These are phyloP conservation scores for Ommatoiulus sabulosus DNA, from an alignment of 2,888 invertebrate genomes.

Conservation along the genomic window DNA sequence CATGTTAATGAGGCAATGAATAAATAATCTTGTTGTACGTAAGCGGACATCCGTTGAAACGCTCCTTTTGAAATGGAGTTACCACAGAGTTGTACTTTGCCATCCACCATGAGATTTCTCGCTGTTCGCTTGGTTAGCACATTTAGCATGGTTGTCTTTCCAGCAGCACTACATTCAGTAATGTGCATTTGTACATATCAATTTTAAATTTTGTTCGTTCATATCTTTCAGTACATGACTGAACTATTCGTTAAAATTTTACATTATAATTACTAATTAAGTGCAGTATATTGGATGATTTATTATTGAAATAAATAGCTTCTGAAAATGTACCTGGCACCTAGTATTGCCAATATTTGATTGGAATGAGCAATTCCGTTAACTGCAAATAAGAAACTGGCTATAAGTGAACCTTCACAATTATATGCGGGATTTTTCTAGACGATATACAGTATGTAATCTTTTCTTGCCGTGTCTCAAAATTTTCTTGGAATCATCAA, in stretches of 20 bases:
- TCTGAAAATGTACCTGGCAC: conserved; percentile 66
- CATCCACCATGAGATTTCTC: conserved; percentile 66
- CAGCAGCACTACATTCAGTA: conserved; percentile 76
- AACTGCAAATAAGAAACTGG: conserved; percentile 70
- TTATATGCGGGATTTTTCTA: neutral
- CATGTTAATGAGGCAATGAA: conserved; percentile 93
- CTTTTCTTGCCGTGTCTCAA: conserved; percentile 61
- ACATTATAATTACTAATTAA: too few relatives aligned
- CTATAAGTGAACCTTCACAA: neutral
- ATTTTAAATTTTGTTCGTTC: neutral
- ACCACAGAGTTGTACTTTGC: conserved; percentile 75
- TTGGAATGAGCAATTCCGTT: conserved; percentile 87
- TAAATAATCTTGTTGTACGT: conserved; percentile 93
- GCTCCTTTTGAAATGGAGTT: conserved; percentile 76
- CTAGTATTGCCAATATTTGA: conserved; percentile 87
- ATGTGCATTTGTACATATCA: neutral
- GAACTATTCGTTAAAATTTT: too few relatives aligned
- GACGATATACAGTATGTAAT: neutral
- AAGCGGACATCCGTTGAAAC: conserved; percentile 83
- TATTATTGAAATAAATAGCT: too few relatives aligned
- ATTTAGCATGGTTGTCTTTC: conserved; percentile 94
- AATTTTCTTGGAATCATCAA: conserved; percentile 62
- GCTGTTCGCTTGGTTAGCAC: conserved; percentile 78
- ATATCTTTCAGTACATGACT: too few relatives aligned
- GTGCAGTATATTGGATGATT: too few relatives aligned